phyloP scores from a whole-genome alignment of 2,888 invertebrate genomes.

The Harpagoxenus sublaevis region DNA sequence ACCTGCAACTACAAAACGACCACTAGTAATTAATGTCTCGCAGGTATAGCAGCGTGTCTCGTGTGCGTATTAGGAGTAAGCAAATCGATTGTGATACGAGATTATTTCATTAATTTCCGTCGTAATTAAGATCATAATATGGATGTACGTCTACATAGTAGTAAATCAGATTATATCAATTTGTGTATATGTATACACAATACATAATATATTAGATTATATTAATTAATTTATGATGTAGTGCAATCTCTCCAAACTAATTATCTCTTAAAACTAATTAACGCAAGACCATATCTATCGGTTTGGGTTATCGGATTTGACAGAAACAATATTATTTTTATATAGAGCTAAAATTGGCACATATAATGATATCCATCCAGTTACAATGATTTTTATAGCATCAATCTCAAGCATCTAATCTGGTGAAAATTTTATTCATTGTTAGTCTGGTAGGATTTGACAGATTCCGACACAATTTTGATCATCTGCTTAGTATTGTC shows the following conservation, averaged over 20 bases:
- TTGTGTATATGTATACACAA: not conserved
- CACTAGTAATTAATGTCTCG: not conserved
- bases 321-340: not conserved
- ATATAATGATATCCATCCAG: not conserved
- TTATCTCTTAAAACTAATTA: not conserved
- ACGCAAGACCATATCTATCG: not conserved
- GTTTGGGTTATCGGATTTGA: not conserved
- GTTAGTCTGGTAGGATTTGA: not conserved
- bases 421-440: not conserved
- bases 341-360: not conserved
- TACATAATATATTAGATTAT: conserved; percentile 9
- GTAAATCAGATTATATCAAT: not conserved
- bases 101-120: conserved; percentile 5
- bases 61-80: not conserved
- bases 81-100: not conserved
- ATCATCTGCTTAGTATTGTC: not conserved
- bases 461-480: not conserved
- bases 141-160: not conserved
- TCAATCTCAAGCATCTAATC: not conserved
- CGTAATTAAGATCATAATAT: not conserved
- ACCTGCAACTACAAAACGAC: not conserved
- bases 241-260: not conserved
- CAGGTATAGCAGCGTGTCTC: not conserved
- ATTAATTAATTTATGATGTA: conserved; percentile 18
- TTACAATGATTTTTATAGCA: not conserved